Percentiles rank a stretch among this genome's conserved stretches.
Evolutionary conservation across 1,140 invertebrate genomes (phyloP).

Genomic region (Patella vulgata): DNA sequence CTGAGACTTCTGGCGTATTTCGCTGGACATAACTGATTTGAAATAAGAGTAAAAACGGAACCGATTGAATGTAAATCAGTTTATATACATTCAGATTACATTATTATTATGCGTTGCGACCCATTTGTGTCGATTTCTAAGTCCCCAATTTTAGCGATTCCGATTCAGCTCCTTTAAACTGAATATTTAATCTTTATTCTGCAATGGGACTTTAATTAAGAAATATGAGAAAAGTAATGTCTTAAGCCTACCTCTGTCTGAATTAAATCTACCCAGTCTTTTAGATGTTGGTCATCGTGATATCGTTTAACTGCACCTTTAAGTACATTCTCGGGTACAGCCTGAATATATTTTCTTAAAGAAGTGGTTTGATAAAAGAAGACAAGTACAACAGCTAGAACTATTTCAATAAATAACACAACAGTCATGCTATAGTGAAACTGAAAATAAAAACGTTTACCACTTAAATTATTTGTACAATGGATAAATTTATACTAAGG

Average conservation of each 20-base stretch:
- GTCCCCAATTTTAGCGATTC: too few relatives aligned
- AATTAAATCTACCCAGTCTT: conserved; percentile 93
- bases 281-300: conserved; percentile 87
- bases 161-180: too few relatives aligned
- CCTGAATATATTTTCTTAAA: conserved; percentile 14
- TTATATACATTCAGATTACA: too few relatives aligned
- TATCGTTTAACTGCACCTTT: conserved; percentile 90
- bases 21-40: too few relatives aligned
- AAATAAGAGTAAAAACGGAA: too few relatives aligned
- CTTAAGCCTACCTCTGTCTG: conserved; percentile 89
- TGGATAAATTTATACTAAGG: background rate
- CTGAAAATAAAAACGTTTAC: conserved; percentile 67
- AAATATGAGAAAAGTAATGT: too few relatives aligned
- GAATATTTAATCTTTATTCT: too few relatives aligned
- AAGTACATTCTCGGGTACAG: conserved; percentile 81
- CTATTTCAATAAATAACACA: conserved; percentile 89
- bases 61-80: too few relatives aligned
- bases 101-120: too few relatives aligned
- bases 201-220: too few relatives aligned
- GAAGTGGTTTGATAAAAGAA: conserved; percentile 66
- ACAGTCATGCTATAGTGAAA: conserved; percentile 88
- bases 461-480: background rate
- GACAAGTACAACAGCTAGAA: conserved; percentile 86
- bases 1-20: too few relatives aligned
- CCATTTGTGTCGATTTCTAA: too few relatives aligned